Conservation (phyloP, 2,888 invertebrate genomes). For the Mesochorus sp. region DNA sequence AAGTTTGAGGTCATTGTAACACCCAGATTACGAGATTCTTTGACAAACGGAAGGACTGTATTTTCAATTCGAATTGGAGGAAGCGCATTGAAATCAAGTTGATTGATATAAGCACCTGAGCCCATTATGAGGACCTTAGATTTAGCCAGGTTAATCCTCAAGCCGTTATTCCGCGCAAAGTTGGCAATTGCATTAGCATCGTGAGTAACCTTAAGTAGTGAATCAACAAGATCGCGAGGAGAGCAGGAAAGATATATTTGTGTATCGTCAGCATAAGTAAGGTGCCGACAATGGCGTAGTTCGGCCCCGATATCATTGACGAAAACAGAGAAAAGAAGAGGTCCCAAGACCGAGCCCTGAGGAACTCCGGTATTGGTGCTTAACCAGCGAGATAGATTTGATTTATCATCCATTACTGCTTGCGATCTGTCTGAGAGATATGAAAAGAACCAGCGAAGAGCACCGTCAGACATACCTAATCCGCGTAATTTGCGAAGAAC, state of each 20-base stretch:
- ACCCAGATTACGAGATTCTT: neutral
- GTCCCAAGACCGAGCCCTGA: conserved; percentile 21
- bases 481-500: neutral
- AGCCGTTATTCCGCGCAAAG: neutral
- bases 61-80: neutral
- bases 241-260: neutral
- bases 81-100: neutral
- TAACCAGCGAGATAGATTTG: neutral
- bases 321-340: neutral
- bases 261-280: conserved; percentile 5
- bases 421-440: neutral
- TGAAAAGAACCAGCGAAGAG: neutral
- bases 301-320: neutral
- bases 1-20: neutral
- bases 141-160: neutral
- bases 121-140: neutral
- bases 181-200: neutral
- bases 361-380: neutral
- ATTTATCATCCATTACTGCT: neutral
- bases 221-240: neutral
- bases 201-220: too few relatives aligned
- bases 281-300: neutral
- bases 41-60: neutral
- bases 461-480: neutral
- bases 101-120: neutral